Base-by-base conservation (phyloP, 2,797 vertebrate species). In the Hypotaenidia okinawae region DNA sequence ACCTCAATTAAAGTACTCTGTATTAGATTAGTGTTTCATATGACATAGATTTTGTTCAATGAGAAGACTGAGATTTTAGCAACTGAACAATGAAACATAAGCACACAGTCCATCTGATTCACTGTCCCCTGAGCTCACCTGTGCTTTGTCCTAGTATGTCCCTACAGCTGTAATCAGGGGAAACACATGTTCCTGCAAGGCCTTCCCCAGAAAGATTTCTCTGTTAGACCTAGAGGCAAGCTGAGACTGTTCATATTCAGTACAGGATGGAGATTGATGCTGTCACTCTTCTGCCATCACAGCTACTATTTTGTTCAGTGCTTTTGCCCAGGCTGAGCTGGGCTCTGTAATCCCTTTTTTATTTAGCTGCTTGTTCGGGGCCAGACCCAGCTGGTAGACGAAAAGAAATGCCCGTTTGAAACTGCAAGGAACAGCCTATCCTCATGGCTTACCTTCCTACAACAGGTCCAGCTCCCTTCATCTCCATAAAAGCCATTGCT, bases 351-450 rank as follows among this genome's bases (percentile, higher is more conserved):
- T 16, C 28, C 32, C 55, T 76, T 67, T 73, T 77, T 33, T 49
- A 15, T 19, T 58, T 41, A 14, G 18, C 43, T 74, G 3, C 16
- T 84, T 24, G 3, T 33, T 70, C 35, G 57, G 39, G 10, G n/a
- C 23, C 58, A 61, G 83, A 12, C 7, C 9, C 49, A 39, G 16
- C 13, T 59, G 33, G 10, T 3, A 88, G 35, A 37, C 10, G 83
- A 54, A 76, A 75, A 70, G 5, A 73, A 79, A 63, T 12, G 17
- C 10, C n/a, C 1, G 1, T 49, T 35, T 37, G 10, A 21, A 58
- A 9, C 2, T 0, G 0, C 4, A 35, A 11, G 16, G 16, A 81
- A 58, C 28, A 62, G 16, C 5, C 16, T 59, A 43, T 45, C 32
- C 32, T 67, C 59, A 12, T 25, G 55, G 30, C 13, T 78, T 67